A percentile compares a stretch with the other conserved stretches of the same genome.
Conservation (phyloP, 2,797 vertebrate genomes). For the Propithecus deckenii region DNA sequence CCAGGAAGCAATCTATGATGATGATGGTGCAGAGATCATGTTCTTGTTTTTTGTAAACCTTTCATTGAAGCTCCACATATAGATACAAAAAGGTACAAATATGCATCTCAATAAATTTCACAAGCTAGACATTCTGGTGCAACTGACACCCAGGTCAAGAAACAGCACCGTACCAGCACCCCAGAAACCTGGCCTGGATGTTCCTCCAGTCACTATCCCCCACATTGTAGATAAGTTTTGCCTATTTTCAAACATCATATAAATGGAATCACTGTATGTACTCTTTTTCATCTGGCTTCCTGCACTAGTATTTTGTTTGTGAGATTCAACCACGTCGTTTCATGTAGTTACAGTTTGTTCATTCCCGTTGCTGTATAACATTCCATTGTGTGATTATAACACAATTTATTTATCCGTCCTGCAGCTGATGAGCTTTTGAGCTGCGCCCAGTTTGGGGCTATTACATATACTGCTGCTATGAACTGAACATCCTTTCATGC, state of each 20-base stretch:
- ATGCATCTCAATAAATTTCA: neutral
- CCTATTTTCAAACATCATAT: neutral
- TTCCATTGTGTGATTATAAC: neutral
- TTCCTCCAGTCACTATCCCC: neutral
- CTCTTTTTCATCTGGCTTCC: neutral
- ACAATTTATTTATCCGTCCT: neutral
- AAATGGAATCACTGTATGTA: neutral
- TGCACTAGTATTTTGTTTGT: neutral
- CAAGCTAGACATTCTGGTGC: neutral
- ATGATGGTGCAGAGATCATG: neutral
- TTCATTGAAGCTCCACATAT: neutral
- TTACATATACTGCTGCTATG: neutral
- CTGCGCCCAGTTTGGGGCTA: neutral
- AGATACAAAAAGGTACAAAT: neutral
- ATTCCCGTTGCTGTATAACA: neutral
- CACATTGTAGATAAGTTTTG: neutral
- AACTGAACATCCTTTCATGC: neutral
- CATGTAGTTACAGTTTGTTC: neutral
- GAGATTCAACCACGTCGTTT: neutral
- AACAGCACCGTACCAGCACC: neutral
- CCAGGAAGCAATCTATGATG: neutral
- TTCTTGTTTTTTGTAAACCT: neutral
- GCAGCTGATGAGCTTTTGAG: neutral
- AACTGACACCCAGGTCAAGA: neutral
- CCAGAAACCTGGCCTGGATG: neutral